Conservation (phyloP, 2,113 vertebrate genomes). For the Felis chaus region DNA sequence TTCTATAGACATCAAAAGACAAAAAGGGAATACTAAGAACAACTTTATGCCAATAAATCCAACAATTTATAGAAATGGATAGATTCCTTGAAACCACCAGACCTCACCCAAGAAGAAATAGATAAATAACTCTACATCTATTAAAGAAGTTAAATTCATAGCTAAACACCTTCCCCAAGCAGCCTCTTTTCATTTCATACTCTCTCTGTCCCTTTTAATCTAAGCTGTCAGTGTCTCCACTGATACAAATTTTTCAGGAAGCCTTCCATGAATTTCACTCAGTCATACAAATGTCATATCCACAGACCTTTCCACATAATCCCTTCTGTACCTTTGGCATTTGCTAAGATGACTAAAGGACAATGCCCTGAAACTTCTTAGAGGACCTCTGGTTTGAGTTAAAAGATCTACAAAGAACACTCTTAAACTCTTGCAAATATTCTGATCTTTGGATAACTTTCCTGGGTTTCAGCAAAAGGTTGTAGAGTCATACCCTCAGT, state of each 20-base stretch:
- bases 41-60: not conserved
- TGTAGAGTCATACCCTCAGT: not conserved
- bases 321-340: not conserved
- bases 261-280: not conserved
- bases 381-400: not conserved
- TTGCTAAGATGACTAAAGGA: not conserved
- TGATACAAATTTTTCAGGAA: not conserved
- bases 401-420: not conserved
- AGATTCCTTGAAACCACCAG: not conserved
- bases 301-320: not conserved
- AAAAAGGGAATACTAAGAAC: not conserved
- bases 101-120: not conserved
- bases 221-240: not conserved
- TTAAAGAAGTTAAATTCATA: not conserved
- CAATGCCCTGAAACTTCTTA: not conserved
- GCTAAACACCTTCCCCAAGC: not conserved
- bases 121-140: not conserved
- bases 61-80: not conserved
- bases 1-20: not conserved
- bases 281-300: not conserved
- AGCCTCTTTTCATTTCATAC: not conserved
- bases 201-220: not conserved
- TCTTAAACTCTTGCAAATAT: not conserved
- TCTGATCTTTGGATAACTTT: not conserved
- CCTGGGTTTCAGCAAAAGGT: not conserved